Evolutionary conservation across 2,888 invertebrate genomes (phyloP).

Genomic region (Thalpophila matura): DNA sequence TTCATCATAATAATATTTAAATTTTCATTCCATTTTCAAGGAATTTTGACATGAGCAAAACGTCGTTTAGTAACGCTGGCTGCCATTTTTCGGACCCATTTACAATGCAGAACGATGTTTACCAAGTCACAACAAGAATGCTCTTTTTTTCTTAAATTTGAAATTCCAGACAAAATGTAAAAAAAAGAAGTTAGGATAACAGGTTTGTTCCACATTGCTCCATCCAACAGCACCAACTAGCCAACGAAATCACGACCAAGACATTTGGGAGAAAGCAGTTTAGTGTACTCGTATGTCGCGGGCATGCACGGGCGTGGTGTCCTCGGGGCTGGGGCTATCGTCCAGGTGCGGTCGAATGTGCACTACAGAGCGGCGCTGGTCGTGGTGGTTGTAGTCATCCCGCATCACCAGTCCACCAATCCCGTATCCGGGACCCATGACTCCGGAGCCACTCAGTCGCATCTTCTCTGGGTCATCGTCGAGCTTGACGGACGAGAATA

Average conservation of each 20-base stretch:
- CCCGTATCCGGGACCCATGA: conserved; percentile 85
- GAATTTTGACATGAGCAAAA: conserved; percentile 61
- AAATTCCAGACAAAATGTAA: conserved; percentile 5
- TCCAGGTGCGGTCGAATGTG: conserved; percentile 92
- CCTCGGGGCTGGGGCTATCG: conserved; percentile 94
- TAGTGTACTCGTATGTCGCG: conserved; percentile 90
- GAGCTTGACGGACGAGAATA: conserved; percentile 93
- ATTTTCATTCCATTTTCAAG: conserved; percentile 52
- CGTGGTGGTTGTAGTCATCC: conserved; percentile 87
- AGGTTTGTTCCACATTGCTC: conserved; percentile 51
- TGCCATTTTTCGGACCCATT: conserved; percentile 42
- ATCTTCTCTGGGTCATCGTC: conserved; percentile 93
- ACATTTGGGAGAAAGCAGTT: conserved; percentile 48
- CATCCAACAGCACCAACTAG: conserved; percentile 53
- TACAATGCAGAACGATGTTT: conserved; percentile 49
- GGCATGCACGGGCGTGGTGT: conserved; percentile 92
- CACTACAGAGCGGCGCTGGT: conserved; percentile 91
- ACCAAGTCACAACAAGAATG: not conserved
- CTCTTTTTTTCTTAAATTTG: not conserved
- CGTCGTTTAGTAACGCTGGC: conserved; percentile 43
- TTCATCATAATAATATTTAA: conserved; percentile 35
- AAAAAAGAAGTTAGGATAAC: conserved; percentile 6
- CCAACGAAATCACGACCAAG: conserved; percentile 42
- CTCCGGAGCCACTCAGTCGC: conserved; percentile 91
- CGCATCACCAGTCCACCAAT: conserved; percentile 86